Conservation (phyloP, 64 coral and sea anemone species). For the Actinia tenebrosa region DNA sequence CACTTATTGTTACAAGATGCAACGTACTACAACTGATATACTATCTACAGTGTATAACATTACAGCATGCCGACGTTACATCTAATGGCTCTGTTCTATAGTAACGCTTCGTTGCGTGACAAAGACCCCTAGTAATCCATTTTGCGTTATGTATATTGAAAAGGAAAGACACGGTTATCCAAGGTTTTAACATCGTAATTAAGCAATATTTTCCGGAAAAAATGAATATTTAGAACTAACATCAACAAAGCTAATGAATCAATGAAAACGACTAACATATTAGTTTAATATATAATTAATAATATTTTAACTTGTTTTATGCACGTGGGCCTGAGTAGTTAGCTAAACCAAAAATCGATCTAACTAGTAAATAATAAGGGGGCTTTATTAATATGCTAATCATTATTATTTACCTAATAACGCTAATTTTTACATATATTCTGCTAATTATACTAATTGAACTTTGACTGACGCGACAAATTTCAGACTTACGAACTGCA, state of each 20-base stretch:
- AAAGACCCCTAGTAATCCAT: not conserved
- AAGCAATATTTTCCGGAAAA: not conserved
- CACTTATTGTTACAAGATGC: not conserved
- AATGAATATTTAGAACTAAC: not conserved
- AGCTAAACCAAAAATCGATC: not conserved
- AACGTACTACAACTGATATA: not conserved
- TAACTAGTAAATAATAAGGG: not conserved
- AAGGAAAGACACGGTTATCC: not conserved
- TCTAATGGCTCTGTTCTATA: not conserved
- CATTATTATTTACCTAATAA: not conserved
- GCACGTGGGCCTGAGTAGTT: not conserved
- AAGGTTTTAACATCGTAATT: not conserved
- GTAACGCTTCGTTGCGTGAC: not conserved
- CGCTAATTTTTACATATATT: not conserved
- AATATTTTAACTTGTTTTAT: not conserved
- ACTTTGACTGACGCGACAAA: conserved; percentile 22
- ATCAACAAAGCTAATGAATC: not conserved
- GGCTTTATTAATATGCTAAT: conserved; percentile 6
- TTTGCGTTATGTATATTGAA: not conserved
- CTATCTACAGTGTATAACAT: not conserved
- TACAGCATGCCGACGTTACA: not conserved
- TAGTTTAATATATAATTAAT: not conserved
- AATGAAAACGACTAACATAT: not conserved
- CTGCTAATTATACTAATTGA: conserved; percentile 7
- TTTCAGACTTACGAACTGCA: conserved; percentile 77